Base-by-base conservation (phyloP, 2,797 vertebrate species). In the Epinephelus coioides region DNA sequence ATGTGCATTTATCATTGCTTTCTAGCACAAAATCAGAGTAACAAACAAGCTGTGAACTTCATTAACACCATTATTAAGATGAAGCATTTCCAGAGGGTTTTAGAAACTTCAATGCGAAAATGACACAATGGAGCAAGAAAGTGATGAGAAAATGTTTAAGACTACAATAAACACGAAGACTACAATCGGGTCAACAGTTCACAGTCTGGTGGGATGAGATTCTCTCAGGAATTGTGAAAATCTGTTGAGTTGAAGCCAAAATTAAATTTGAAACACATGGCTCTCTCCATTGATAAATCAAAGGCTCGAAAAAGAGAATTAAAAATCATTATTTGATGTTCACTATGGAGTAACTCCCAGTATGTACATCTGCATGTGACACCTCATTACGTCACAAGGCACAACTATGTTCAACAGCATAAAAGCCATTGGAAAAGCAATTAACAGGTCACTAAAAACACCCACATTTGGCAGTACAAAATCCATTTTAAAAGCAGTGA, bases 341-440 rank as follows among this genome's bases (percentile, higher is more conserved):
- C 13, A 61, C 50, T 43, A 17, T 18, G 5, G 21, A 62, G 18
- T 60, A 14, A 27, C 30, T 30, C 30, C 25, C 14, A 12, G 3
- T 17, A 19, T 38, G 11, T 30, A 14, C 10, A 54, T 73, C 51
- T 43, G 44, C 14, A 62, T 10, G 7, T 11, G 40, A 66, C 59
- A 77, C 73, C 25, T 79, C 56, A 69, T 73, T n/a, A 40, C 21
- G 27, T 53, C 23, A 30, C n/a, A 4, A 30, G 7, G 2, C 46
- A 2, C 9, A 10, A 40, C 9, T 10, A 40, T 10, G 11, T 10
- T 40, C 11, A 40, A 40, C 11, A 12, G 40, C 40, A 10, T 12
- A 40, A 40, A 40, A 40, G 11, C 3, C 1, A 10, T 12, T 40
- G 40, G 40, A 40, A 40, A 40, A 40, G 40, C 40, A 40, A 10